Evolutionary conservation across 2,888 invertebrate genomes (phyloP), one percentile per base, ranked within the genome.

Genomic region (Limulus polyphemus): DNA sequence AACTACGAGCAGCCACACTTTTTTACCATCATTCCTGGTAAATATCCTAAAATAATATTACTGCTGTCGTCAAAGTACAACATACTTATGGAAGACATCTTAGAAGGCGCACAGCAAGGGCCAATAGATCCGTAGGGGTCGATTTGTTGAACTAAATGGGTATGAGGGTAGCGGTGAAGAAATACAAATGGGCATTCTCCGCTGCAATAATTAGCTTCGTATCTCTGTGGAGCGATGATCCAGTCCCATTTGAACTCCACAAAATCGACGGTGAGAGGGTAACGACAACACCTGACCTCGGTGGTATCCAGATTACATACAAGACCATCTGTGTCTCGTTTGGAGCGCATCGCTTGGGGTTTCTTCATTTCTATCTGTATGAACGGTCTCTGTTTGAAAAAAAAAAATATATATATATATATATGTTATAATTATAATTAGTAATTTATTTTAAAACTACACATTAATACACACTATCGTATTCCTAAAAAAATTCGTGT

Each of bases 201-300:
- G 60, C 90, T 85, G 79, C 98, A 98, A 79, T 94, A 94, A 79
- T 92, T 91, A 10, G 97, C 95, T 73, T 90, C 88, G 79, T 95
- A 98, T 71, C 85, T 82, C 73, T 90, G 91, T 0, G 98, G 98
- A 0, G 94, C 94, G 63, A 98, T 91, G 72, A 98, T 90, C 86
- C 94, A 98, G 75, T 95, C 91, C 93, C 95, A 97, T 47, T 94
- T 94, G 74, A 97, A 93, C 73, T 87, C 85, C 70, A 89, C 88
- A 76, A 98, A 98, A 79, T 95, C 91, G n/a, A 98, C 91, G 13
- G 85, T 85, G 55, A 97, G 81, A 0, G 94, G 93, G 77, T 93
- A 94, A 7, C 95, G 85, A 75, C 98, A 98, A 78, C 98, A 98
- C 56, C 90, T 82, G 47, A 84, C 83, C 73, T 93, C 90, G 32